Percentiles rank a stretch among this genome's conserved stretches.
phyloP scores from a whole-genome alignment of 2,113 vertebrate genomes.

The Casuarius casuarius region DNA sequence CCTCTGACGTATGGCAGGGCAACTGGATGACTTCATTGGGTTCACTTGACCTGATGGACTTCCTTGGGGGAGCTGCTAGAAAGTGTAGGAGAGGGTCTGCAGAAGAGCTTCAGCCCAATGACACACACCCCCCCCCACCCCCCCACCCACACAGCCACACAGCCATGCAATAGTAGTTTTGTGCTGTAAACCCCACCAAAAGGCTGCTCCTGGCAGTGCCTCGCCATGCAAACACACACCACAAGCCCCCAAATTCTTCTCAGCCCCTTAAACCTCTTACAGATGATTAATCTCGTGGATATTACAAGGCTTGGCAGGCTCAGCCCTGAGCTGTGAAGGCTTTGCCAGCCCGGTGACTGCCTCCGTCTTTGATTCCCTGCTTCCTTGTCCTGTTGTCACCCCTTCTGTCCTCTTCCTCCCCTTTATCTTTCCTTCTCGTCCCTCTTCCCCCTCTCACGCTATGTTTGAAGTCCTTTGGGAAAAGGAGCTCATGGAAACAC shows the following conservation, averaged over 20 bases:
- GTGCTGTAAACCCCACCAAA: background rate
- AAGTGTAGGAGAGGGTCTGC: background rate
- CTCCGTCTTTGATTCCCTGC: background rate
- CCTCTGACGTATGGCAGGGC: background rate
- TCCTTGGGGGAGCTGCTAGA: background rate
- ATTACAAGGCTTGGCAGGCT: background rate
- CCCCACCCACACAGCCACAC: background rate
- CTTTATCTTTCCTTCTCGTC: background rate
- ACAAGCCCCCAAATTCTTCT: background rate
- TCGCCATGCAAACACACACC: background rate
- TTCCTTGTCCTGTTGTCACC: background rate
- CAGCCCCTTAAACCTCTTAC: background rate
- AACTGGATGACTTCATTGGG: background rate
- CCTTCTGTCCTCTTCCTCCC: background rate
- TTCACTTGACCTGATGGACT: fast-evolving
- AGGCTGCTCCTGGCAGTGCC: background rate
- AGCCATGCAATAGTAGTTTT: fast-evolving
- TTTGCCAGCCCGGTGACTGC: background rate
- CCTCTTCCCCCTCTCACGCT: background rate
- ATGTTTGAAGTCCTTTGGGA: background rate
- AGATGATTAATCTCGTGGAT: too few relatives aligned
- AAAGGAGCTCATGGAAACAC: background rate
- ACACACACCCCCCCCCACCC: fast-evolving
- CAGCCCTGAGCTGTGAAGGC: background rate
- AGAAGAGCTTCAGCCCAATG: fast-evolving